Percentiles rank a stretch among this genome's conserved stretches.
These are phyloP conservation scores for Stenoptilia bipunctidactyla DNA, from an alignment of 2,888 invertebrate genomes.

Conservation along the genomic window DNA sequence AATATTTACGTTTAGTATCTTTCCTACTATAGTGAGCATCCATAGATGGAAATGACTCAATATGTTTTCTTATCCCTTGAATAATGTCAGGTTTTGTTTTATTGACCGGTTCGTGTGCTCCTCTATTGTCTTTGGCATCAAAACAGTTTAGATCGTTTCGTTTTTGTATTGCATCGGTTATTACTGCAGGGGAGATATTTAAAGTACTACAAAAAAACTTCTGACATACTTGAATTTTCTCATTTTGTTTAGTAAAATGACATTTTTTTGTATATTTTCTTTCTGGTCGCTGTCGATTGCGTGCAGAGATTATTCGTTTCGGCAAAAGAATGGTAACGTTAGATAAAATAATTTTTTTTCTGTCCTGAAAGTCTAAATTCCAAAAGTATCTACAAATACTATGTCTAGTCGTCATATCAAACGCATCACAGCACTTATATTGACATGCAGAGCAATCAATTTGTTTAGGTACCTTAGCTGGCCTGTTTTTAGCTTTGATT, in stretches of 20 bases:
- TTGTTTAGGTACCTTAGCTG: conserved; percentile 2
- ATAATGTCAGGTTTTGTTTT: conserved; percentile 3
- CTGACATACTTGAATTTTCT: conserved; percentile 1
- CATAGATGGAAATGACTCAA: conserved; percentile 5
- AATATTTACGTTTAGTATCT: conserved; percentile 5
- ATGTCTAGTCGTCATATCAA: no score
- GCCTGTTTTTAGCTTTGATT: conserved; percentile 1
- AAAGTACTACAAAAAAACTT: conserved; percentile 6
- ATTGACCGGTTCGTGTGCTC: conserved; percentile 1
- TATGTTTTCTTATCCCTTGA: conserved; percentile 4
- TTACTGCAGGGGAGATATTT: conserved; percentile 1
- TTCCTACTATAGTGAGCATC: conserved; percentile 6
- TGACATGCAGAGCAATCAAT: conserved; percentile 4
- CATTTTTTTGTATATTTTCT: conserved; percentile 3
- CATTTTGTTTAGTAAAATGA: conserved; percentile 1
- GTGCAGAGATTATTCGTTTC: not conserved
- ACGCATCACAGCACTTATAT: not conserved
- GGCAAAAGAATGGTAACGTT: not conserved
- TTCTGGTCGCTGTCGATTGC: not conserved
- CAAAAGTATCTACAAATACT: conserved; percentile 6
- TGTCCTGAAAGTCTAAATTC: conserved; percentile 2
- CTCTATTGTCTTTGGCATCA: conserved; percentile 1
- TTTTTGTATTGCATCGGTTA: conserved; percentile 5
- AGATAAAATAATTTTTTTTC: not conserved
- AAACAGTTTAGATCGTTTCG: not conserved